Evolutionary conservation across 2,888 invertebrate genomes (phyloP).

Genomic region (Mesodorylaimus sp.): DNA sequence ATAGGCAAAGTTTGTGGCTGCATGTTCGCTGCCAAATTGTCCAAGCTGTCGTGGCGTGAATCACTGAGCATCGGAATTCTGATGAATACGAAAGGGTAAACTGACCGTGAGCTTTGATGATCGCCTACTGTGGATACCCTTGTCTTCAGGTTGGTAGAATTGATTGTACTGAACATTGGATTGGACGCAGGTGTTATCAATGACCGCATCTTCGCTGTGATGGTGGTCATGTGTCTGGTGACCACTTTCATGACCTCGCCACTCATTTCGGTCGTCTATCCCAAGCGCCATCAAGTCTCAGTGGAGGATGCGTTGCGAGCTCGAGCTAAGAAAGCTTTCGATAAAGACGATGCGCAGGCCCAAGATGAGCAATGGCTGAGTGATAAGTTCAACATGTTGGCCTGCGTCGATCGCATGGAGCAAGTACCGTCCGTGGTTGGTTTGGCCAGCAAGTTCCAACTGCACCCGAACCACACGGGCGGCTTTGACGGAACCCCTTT

Average conservation of each 20-base stretch:
- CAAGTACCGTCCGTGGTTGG: constrained; percentile 9
- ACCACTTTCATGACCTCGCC: constrained; percentile 14
- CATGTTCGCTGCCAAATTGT: constrained; percentile 8
- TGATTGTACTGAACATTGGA: constrained; percentile 13
- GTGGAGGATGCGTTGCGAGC: not conserved
- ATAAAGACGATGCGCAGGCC: constrained; percentile 5
- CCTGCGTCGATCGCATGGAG: constrained; percentile 11
- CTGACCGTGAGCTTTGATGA: not conserved
- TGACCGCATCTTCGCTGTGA: constrained; percentile 12
- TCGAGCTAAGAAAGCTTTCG: not conserved
- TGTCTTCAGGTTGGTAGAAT: constrained; percentile 12
- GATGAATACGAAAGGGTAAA: constrained; percentile 14
- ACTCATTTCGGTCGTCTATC: constrained; percentile 11
- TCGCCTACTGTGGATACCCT: not conserved
- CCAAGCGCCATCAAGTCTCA: constrained; percentile 11
- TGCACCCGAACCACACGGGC: too few species aligned
- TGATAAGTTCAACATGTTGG: not conserved
- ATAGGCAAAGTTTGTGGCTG: constrained; percentile 12
- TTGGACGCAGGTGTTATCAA: constrained; percentile 12
- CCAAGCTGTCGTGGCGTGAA: constrained; percentile 13
- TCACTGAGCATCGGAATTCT: constrained; percentile 12
- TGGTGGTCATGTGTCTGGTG: constrained; percentile 13
- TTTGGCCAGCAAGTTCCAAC: constrained; percentile 11
- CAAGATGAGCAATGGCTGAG: constrained; percentile 9
- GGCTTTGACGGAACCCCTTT: constrained; percentile 3